phyloP scores from a whole-genome alignment of 1,140 invertebrate species.

The Neodiprion pinetum region DNA sequence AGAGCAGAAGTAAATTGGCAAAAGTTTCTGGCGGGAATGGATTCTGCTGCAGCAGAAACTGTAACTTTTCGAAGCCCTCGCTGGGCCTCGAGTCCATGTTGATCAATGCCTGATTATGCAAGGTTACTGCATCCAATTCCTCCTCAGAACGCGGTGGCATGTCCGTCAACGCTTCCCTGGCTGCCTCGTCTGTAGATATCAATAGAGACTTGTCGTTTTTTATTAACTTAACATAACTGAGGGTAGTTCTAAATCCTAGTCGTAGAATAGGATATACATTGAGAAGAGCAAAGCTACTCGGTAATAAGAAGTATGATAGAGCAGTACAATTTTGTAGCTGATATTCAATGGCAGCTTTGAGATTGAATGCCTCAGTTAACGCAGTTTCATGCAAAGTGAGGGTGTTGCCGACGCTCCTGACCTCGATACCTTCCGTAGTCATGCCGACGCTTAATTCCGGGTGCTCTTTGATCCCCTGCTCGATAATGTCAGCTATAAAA shows the following conservation, averaged over 20 bases:
- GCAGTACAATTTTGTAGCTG: conserved; percentile 89
- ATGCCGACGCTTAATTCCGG: conserved; percentile 97
- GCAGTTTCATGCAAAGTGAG: conserved; percentile 95
- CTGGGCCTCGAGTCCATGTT: conserved; percentile 91
- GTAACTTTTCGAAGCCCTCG: conserved; percentile 96
- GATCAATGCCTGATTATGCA: conserved; percentile 97
- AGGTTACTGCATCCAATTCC: conserved; percentile 96
- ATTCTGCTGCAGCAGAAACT: conserved; percentile 95
- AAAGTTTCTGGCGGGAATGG: conserved; percentile 98
- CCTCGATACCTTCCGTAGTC: conserved; percentile 97
- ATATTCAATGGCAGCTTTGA: conserved; percentile 98
- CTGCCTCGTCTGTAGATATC: conserved; percentile 76
- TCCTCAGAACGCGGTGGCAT: conserved; percentile 97
- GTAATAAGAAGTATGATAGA: too few relatives aligned
- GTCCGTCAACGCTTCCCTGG: conserved; percentile 93
- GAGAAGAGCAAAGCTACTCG: neutral
- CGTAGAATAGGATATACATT: conserved; percentile 8
- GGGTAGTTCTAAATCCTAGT: neutral
- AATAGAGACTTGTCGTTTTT: neutral
- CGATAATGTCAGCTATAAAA: conserved; percentile 89
- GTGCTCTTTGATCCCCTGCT: conserved; percentile 94
- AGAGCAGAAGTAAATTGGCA: conserved; percentile 92
- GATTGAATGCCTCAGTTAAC: conserved; percentile 97
- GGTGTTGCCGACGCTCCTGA: conserved; percentile 97
- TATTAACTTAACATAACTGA: conserved; percentile 2